Conservation (phyloP, 64 coral and sea anemone species). For the Montipora capricornis region DNA sequence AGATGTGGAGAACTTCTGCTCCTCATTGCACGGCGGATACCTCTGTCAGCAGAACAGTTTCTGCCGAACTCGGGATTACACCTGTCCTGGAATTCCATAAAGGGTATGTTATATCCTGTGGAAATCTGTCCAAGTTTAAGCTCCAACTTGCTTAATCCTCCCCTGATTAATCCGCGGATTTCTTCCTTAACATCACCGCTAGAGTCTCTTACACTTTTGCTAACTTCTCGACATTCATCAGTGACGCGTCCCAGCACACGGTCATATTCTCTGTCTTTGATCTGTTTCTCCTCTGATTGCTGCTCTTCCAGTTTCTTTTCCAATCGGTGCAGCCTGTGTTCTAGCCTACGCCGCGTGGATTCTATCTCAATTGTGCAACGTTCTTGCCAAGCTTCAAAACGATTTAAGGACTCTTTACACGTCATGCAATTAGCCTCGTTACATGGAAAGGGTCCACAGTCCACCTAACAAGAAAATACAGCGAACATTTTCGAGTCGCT, state of each 20-base stretch:
- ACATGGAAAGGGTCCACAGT: constrained; percentile 44
- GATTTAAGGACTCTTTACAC: constrained; percentile 65
- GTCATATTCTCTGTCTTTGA: constrained; percentile 60
- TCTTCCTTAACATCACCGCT: constrained; percentile 77
- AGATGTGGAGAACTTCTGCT: constrained; percentile 43
- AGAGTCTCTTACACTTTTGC: constrained; percentile 59
- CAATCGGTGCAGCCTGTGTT: constrained; percentile 74
- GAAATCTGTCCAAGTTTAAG: constrained; percentile 66
- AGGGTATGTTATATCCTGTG: constrained; percentile 19
- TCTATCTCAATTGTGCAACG: constrained; percentile 86
- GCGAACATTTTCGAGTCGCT: no score
- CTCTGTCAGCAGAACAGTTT: constrained; percentile 3
- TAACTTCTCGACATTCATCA: constrained; percentile 75
- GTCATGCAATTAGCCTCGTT: constrained; percentile 67
- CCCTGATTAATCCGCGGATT: constrained; percentile 71
- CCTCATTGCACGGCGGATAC: background rate
- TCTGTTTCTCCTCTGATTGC: constrained; percentile 57
- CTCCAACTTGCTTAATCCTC: constrained; percentile 72
- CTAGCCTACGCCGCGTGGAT: constrained; percentile 79
- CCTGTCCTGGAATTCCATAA: constrained; percentile 36
- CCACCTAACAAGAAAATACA: constrained; percentile 21
- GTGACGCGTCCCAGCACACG: constrained; percentile 58
- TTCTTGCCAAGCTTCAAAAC: constrained; percentile 87
- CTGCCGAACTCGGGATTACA: constrained; percentile 35
- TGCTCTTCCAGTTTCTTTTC: constrained; percentile 86